phyloP scores from a whole-genome alignment of 1,140 invertebrate genomes.

The Drosophila sucinea region DNA sequence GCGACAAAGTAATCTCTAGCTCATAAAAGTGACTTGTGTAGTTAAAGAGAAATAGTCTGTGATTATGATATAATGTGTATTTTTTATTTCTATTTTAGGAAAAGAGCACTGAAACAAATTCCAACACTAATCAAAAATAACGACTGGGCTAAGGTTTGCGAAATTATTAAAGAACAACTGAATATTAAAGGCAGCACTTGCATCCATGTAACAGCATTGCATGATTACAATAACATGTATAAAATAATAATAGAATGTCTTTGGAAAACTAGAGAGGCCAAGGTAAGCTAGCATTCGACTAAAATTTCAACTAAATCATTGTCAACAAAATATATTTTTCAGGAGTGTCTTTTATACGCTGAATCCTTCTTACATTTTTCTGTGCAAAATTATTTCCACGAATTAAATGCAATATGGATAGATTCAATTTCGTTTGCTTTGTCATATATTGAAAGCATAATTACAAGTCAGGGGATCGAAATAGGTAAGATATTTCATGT shows the following conservation, averaged over 20 bases:
- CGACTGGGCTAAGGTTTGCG: neutral
- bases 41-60: too few relatives aligned
- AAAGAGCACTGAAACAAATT: constrained; percentile 8
- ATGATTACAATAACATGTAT: neutral
- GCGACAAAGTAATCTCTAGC: too few relatives aligned
- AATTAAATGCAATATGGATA: constrained; percentile 14
- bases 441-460: constrained; percentile 1
- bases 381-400: constrained; percentile 1
- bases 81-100: neutral
- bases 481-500: neutral
- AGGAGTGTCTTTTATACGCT: constrained; percentile 1
- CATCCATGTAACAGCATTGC: neutral
- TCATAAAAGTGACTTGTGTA: too few relatives aligned
- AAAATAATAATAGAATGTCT: constrained; percentile 11
- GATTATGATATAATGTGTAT: neutral
- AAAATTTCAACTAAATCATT: neutral
- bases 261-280: neutral
- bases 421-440: constrained; percentile 7
- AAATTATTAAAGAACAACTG: constrained; percentile 6
- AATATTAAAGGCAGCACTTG: neutral
- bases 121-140: neutral
- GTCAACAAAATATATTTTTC: neutral
- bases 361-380: constrained; percentile 12
- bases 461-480: neutral
- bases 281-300: neutral